A percentile compares a stretch with the other conserved stretches of the same genome.
Evolutionary conservation across 53 echinoderm and acorn worm species (phyloP).

Genomic region (Crossaster papposus): DNA sequence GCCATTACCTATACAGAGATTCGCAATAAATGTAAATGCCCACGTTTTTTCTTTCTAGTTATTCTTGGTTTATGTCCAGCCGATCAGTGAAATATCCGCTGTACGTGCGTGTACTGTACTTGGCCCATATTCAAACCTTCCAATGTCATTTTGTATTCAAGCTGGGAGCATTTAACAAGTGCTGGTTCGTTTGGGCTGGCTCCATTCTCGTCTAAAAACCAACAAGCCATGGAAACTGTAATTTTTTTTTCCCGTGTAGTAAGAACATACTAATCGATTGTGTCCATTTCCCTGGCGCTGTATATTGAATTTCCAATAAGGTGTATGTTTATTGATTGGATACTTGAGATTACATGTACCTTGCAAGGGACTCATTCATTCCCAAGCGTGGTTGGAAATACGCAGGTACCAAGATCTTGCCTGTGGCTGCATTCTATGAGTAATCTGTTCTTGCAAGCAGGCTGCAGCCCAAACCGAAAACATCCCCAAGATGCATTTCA

Average conservation of each 20-base stretch:
- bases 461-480: no score
- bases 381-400: not conserved
- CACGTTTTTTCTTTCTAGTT: no score
- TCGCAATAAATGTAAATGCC: no score
- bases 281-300: not conserved
- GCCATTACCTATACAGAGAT: no score
- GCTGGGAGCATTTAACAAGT: not conserved
- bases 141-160: not conserved
- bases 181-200: not conserved
- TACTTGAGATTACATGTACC: not conserved
- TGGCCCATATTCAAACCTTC: not conserved
- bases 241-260: not conserved
- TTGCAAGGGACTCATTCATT: not conserved
- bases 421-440: not conserved
- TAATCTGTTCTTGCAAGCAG: no score
- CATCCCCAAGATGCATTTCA: no score
- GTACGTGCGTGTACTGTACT: no score
- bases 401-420: not conserved
- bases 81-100: no score
- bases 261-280: not conserved
- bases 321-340: not conserved
- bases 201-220: not conserved
- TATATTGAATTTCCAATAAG: not conserved
- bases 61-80: no score
- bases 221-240: not conserved